Evolutionary conservation across 2,888 invertebrate species (phyloP), one percentile per base, ranked within the genome.

Genomic region (Phyto melanocephala): DNA sequence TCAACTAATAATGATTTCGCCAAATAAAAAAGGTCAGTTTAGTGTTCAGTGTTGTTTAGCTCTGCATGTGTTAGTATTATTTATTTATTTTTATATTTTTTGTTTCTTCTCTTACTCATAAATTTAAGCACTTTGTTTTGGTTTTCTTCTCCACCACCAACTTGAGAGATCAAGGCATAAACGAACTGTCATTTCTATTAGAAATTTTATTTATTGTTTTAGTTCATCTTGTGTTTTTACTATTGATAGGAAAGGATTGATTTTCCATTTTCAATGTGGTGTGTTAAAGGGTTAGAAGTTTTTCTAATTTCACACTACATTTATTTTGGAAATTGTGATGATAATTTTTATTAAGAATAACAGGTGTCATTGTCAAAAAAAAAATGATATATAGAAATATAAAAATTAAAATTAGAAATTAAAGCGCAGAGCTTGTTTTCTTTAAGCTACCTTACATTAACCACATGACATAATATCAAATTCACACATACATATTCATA

Each of bases 301-400:
- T 79, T 82, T 79, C 24, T 50, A 80, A 83, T 83, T 83, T 83
- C 80, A 83, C 83, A 83, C 80, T 80, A 67, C 80, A 83, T 80
- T 83, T 83, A 45, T 40, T 83, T 70, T 77, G 54, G 11, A 67
- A 68, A 67, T 54, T 20, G 42, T 28, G 13, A 45, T 71, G 79
- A 60, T 54, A 68, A 72, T 45, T 60, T 63, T 17, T 33, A 5
- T 65, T 24, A 74, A 28, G 71, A 47, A 76, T 56, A 82, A 80
- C 78, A 79, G 82, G 82, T 79, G 80, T 80, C 28, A 22, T 35
- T 58, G 35, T 58, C 5, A 33, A 42, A 40, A 67, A 20, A 17
- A 11, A 4, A 5, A 45, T 17, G 15, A 13, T 15, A 45, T 33
- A n/a, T n/a, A n/a, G n/a, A n/a, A n/a, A 33, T 33, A 33, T 33